Conservation (phyloP, 2,797 vertebrate species). For the Crenuchus spilurus region DNA sequence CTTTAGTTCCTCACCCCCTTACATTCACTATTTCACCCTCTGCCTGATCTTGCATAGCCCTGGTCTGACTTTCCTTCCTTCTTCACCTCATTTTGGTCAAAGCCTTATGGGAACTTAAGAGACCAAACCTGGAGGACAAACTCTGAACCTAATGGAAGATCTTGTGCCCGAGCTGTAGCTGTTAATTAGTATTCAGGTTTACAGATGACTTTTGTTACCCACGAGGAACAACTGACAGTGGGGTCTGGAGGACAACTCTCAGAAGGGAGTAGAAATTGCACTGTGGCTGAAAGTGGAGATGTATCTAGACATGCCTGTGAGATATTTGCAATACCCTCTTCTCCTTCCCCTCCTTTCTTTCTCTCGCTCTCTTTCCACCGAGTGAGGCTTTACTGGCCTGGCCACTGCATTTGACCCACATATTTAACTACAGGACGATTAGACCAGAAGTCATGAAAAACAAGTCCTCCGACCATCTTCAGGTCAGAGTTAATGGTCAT, state of each 20-base stretch:
- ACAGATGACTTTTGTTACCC: conserved; percentile 11
- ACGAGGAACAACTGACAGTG: conserved; percentile 67
- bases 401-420: conserved; percentile 64
- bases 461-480: conserved; percentile 13
- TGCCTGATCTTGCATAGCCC: not conserved
- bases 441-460: conserved; percentile 44
- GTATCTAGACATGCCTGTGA: conserved; percentile 74
- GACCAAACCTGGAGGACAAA: not conserved
- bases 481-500: not conserved
- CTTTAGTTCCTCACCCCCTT: not conserved
- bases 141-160: not conserved
- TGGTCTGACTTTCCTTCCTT: not conserved
- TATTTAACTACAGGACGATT: conserved; percentile 51
- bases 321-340: conserved; percentile 70
- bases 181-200: not conserved
- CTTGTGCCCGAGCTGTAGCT: not conserved
- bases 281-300: conserved; percentile 81
- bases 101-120: not conserved
- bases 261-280: conserved; percentile 75
- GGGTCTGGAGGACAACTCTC: conserved; percentile 51
- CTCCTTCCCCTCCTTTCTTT: conserved; percentile 19
- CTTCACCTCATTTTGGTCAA: not conserved
- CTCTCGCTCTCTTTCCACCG: conserved; percentile 7
- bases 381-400: conserved; percentile 40
- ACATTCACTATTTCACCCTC: not conserved